Base-by-base conservation (phyloP, 1,140 invertebrate genomes). In the Penaeus japonicus region DNA sequence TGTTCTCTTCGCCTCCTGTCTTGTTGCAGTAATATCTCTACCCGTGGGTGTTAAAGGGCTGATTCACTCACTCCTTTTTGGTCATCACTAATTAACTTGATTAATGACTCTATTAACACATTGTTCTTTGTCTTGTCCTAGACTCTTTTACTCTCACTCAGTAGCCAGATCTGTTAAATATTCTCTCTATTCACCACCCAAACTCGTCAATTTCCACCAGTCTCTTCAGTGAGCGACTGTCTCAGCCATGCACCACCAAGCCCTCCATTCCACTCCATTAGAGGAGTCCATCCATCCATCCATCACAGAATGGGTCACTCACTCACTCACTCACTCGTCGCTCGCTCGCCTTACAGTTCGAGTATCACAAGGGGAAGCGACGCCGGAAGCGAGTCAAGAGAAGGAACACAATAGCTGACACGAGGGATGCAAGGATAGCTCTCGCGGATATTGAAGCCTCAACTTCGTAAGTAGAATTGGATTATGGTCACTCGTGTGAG, bases 331-430 rank as follows among this genome's bases (percentile, higher is more conserved):
- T 75, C 20, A 75, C 32, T 30, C 22, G 15, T 18, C n/a, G n/a
- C 53, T 79, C 77, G n/a, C 47, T 81, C 55, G 65, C 57, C 24
- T 57, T 57, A 15, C 86, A 88, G 86, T 88, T 88, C 83, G 86
- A 88, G 55, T 88, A 88, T 70, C 83, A 91, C 91, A 70, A 91
- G 90, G 79, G 94, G 94, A 96, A 95, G n/a, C 94, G 95, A 89
- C 94, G 94, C 57, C 93, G 96, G 88, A 96, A 96, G 93, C 85
- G 89, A 53, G 77, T 89, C 73, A 96, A 96, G 93, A 94, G 97
- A 94, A 94, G 97, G 92, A 97, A 97, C 92, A 97, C 97, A 91
- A 96, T 97, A 92, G 96, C 96, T 90, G 96, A 96, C 91, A 89
- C 89, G 24, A 91, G 62, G 84, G 91, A 89, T 91, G 91, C 24